Percentiles rank a stretch among this genome's conserved stretches.
Conservation (phyloP, 2,797 vertebrate genomes). For the Erethizon dorsatum region DNA sequence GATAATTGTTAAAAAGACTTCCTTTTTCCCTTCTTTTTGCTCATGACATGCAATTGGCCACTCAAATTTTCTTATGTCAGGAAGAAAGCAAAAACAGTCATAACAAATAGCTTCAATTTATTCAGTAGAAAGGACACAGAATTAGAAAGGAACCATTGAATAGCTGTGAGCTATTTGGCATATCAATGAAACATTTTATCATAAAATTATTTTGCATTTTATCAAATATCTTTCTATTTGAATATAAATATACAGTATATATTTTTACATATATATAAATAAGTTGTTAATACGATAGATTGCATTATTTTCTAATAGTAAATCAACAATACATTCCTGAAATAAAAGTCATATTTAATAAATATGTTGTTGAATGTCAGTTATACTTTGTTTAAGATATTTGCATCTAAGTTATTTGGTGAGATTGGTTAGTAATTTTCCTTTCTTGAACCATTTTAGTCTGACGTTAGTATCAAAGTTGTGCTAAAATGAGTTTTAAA, state of each 20-base stretch:
- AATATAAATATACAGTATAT: background rate
- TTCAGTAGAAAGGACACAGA: background rate
- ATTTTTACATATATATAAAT: background rate
- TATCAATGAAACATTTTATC: background rate
- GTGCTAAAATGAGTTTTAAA: background rate
- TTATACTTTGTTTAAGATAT: conserved; percentile 18
- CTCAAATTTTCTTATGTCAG: background rate
- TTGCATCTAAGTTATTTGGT: background rate
- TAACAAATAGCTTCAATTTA: background rate
- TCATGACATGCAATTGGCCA: background rate
- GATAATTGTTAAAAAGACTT: background rate
- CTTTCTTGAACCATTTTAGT: background rate
- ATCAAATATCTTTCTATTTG: background rate
- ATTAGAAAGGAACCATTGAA: background rate
- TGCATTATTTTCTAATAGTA: background rate
- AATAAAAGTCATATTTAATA: background rate
- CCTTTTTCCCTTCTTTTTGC: background rate
- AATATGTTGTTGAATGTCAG: background rate
- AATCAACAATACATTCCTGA: background rate
- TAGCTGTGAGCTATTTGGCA: background rate
- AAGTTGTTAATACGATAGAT: background rate
- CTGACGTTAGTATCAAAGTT: background rate
- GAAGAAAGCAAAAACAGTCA: background rate
- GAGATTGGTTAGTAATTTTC: background rate
- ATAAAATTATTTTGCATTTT: background rate